Conservation (phyloP, 1,140 invertebrate genomes). For the Helicorthomorpha holstii region DNA sequence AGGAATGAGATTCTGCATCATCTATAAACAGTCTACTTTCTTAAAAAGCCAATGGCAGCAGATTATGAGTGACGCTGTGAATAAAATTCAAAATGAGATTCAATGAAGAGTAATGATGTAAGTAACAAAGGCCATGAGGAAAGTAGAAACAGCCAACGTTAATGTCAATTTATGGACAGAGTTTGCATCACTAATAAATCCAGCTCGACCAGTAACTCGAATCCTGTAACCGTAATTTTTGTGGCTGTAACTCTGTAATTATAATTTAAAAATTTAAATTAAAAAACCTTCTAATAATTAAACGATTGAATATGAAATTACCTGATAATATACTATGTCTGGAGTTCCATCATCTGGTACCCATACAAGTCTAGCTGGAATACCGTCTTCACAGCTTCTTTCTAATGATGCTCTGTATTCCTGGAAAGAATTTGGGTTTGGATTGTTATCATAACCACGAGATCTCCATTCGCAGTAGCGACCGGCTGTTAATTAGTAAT, state of each 20-base stretch:
- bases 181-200: neutral
- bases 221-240: neutral
- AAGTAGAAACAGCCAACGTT: too few relatives aligned
- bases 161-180: too few relatives aligned
- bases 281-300: neutral
- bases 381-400: constrained; percentile 12
- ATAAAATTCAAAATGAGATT: too few relatives aligned
- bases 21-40: too few relatives aligned
- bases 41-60: too few relatives aligned
- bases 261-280: neutral
- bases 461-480: constrained; percentile 7
- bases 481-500: constrained; percentile 2
- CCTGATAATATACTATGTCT: constrained; percentile 24
- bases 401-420: constrained; percentile 10
- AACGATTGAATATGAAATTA: neutral
- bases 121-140: too few relatives aligned
- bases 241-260: neutral
- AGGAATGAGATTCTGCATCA: too few relatives aligned
- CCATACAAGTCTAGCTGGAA: constrained; percentile 19
- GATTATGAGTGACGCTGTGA: too few relatives aligned
- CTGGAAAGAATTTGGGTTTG: constrained; percentile 1
- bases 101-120: too few relatives aligned
- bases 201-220: neutral
- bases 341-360: constrained; percentile 25
- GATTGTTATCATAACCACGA: neutral